Base-by-base conservation (phyloP, 2,888 invertebrate genomes). In the Phania funesta region DNA sequence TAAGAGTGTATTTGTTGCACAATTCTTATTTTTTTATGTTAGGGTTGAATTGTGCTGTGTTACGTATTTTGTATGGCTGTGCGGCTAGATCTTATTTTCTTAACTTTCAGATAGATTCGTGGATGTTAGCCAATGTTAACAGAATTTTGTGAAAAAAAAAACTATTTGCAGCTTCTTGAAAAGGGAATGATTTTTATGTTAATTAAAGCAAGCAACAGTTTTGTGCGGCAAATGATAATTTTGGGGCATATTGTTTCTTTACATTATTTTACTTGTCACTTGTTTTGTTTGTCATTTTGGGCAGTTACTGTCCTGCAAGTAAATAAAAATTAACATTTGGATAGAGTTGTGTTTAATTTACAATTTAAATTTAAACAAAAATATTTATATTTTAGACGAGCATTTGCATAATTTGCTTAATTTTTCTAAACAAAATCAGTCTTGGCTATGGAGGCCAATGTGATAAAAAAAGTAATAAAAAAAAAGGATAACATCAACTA, bases 101-200 rank as follows among this genome's bases (percentile, higher is more conserved):
- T 48, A 65, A 50, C 75, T 87, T 88, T 89, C 90, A 90, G 90
- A 90, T 90, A 90, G 90, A 90, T 90, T 90, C 90, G 90, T 90
- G 89, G 90, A 68, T 68, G 70, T 64, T 77, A 70, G 8, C 13
- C 11, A 56, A 29, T 67, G 24, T 46, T 1, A 78, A 77, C 81
- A 82, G 41, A 41, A n/a, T 20, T 78, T 75, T 65, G 70, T 64
- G 65, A 38, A 56, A n/a, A n/a, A n/a, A n/a, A 22, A 78, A 70
- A 78, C 75, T 65, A 78, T 26, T 24, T 26, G n/a, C n/a, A 65
- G 16, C 26, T 26, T 18, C 11, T n/a, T n/a, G n/a, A n/a, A n/a
- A n/a, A n/a, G n/a, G n/a, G 41, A 11, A 62, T 29, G 16, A n/a
- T n/a, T n/a, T n/a, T 26, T 3, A 29, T 64, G n/a, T 68, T 32